These are phyloP conservation scores for Dendroctonus ponderosae DNA, from an alignment of 1,140 invertebrate species.

Conservation along the genomic window DNA sequence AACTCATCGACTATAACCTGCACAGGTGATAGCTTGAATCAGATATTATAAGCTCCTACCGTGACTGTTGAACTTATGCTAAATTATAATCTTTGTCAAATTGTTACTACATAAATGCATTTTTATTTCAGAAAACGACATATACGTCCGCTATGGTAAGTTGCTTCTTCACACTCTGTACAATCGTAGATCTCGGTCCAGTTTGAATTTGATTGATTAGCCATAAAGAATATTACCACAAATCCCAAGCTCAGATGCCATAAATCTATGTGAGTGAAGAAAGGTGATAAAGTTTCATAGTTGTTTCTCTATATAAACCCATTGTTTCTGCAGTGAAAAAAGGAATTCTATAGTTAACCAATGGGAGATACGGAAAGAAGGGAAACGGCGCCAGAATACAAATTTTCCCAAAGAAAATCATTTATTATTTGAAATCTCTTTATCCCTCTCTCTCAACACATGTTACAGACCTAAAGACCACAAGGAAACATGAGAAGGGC, in stretches of 20 bases:
- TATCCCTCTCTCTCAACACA: constrained; percentile 37
- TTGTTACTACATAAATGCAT: constrained; percentile 2
- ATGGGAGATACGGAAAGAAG: constrained; percentile 30
- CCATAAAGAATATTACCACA: neutral
- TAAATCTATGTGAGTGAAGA: constrained; percentile 17
- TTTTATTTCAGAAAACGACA: constrained; percentile 25
- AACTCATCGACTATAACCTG: too few relatives aligned
- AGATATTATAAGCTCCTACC: too few relatives aligned
- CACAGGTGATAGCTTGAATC: too few relatives aligned
- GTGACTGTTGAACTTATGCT: too few relatives aligned
- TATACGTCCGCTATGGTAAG: constrained; percentile 19
- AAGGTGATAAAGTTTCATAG: constrained; percentile 33
- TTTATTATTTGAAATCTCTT: constrained; percentile 36
- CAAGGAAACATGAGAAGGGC: constrained; percentile 30
- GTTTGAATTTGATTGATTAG: neutral
- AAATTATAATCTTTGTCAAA: too few relatives aligned
- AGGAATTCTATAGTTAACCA: constrained; percentile 37
- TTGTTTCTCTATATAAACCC: constrained; percentile 31
- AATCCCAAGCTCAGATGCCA: neutral
- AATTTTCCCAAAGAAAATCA: constrained; percentile 35
- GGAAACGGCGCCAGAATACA: constrained; percentile 34
- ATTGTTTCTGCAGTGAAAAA: constrained; percentile 29
- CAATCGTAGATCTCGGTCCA: neutral
- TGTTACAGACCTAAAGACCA: constrained; percentile 37
- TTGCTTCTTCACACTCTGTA: constrained; percentile 6